These are phyloP conservation scores for Omphaloscelis lunosa DNA, from an alignment of 2,888 invertebrate species.

Conservation along the genomic window DNA sequence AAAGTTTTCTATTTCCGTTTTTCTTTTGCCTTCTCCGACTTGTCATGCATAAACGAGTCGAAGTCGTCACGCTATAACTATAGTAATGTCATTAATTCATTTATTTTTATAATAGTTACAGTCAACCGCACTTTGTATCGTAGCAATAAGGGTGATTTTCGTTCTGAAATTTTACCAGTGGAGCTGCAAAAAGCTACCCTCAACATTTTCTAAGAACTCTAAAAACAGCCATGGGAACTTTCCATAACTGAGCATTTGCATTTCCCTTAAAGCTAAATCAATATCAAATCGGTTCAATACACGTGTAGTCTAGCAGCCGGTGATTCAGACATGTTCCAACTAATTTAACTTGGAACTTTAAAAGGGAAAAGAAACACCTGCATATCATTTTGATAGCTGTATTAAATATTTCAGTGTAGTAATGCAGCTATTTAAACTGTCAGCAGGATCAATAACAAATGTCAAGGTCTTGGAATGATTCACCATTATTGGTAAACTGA, in stretches of 20 bases:
- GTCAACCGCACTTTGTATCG: no score
- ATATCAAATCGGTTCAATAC: slow-evolving; percentile 50
- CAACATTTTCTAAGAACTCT: not conserved
- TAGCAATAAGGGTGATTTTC: not conserved
- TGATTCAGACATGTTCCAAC: slow-evolving; percentile 3
- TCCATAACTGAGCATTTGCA: slow-evolving; percentile 26
- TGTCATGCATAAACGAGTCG: not conserved
- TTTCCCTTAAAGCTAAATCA: slow-evolving; percentile 7
- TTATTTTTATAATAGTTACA: not conserved
- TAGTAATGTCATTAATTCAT: not conserved
- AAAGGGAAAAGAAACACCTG: slow-evolving; percentile 40
- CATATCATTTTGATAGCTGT: slow-evolving; percentile 18
- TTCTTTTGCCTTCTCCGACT: not conserved
- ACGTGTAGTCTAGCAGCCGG: slow-evolving; percentile 24
- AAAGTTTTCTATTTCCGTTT: not conserved
- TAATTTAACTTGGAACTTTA: slow-evolving; percentile 13
- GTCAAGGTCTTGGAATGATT: slow-evolving; percentile 17
- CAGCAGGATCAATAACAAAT: not conserved
- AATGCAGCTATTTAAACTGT: slow-evolving; percentile 6
- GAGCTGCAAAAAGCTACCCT: not conserved
- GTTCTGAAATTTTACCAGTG: no score
- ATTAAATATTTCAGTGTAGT: slow-evolving; percentile 8
- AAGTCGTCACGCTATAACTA: not conserved
- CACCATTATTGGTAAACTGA: not conserved
- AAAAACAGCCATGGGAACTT: not conserved